Evolutionary conservation across 1,140 invertebrate species (phyloP).

Genomic region (Diachasma alloeum): DNA sequence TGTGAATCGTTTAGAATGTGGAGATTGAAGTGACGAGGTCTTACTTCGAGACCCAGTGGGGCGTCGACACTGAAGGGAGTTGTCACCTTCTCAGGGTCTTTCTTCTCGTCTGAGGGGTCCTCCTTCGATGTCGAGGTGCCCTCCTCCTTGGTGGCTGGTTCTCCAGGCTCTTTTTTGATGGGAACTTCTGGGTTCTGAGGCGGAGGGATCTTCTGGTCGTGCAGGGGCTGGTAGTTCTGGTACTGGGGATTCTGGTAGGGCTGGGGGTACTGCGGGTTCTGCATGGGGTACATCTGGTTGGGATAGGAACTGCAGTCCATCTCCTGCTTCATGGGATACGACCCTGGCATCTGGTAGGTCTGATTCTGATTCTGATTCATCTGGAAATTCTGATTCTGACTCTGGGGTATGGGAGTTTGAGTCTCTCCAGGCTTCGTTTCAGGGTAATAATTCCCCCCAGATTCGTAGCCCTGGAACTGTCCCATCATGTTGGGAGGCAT

Average conservation of each 20-base stretch:
- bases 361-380: constrained; percentile 11
- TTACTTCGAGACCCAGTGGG: constrained; percentile 54
- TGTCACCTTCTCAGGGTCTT: constrained; percentile 45
- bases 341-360: constrained; percentile 36
- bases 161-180: constrained; percentile 48
- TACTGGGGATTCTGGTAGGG: constrained; percentile 26
- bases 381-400: not conserved
- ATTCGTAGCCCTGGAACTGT: constrained; percentile 44
- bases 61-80: constrained; percentile 57
- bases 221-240: constrained; percentile 26
- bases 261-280: constrained; percentile 29
- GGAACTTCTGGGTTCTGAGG: constrained; percentile 31
- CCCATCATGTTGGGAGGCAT: constrained; percentile 36
- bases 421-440: constrained; percentile 39
- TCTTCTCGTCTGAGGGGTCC: constrained; percentile 63
- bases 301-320: constrained; percentile 31
- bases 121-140: constrained; percentile 54
- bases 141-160: constrained; percentile 46
- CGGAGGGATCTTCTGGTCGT: constrained; percentile 35
- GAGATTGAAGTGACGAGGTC: constrained; percentile 84
- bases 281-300: constrained; percentile 32
- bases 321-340: constrained; percentile 47
- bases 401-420: not conserved
- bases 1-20: constrained; percentile 94
- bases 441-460: constrained; percentile 43